Evolutionary conservation across 1,140 invertebrate genomes (phyloP), one percentile per base, ranked within the genome.

Genomic region (Drosophila busckii): DNA sequence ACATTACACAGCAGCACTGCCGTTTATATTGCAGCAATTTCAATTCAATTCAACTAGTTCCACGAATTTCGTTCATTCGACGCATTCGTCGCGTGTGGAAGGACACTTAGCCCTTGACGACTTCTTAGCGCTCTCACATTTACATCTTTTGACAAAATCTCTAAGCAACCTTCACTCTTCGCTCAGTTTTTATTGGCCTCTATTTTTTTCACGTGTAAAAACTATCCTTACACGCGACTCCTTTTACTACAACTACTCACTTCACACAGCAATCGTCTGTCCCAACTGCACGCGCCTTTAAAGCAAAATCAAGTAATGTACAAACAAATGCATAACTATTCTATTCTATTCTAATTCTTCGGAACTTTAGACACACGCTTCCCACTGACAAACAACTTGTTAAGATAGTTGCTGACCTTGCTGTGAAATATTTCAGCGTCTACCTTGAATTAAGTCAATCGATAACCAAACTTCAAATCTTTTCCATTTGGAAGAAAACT

Each of bases 11-110:
- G 55, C 75, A 82, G 75, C 75, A 83, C 42, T 83, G 76, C 56
- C n/a, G 40, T 82, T 80, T 82, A 82, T 82, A 82, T 82, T 82
- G 75, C 75, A 75, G 75, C 75, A 82, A 82, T 82, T 82, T 82
- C 53, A 70, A 52, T 75, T 82, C 75, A 82, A 82, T 82, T 83
- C 65, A 82, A 70, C 37, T 44, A 54, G 41, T 82, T 82, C 75
- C 70, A 75, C 75, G 75, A 82, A 82, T 53, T 37, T 48, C 38
- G 28, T 44, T 40, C 76, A 75, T 80, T 82, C 82, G 82, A 56
- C 60, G 65, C 75, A n/a, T n/a, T n/a, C n/a, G 70, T 83, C 76
- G 76, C 75, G 75, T 82, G 71, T 15, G 54, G 17, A 52, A 55
- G 59, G 58, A 45, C 44, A 28, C 22, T 28, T 9, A 61, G 54